phyloP scores from a whole-genome alignment of 1,140 invertebrate species.

The Apis mellifera region Amel_HAv3.1 CM009940.2:9327001-9327500 shows the following conservation, averaged over 20 bases:
- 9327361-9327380: too few species aligned
- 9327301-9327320: not conserved
- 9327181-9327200: conserved; percentile 19
- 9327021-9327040: too few species aligned
- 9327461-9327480: conserved; percentile 9
- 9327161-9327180: not conserved
- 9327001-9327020: too few species aligned
- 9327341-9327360: not conserved
- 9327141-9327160: too few species aligned
- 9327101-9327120: not conserved
- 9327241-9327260: not conserved
- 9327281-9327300: not conserved
- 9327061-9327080: not conserved
- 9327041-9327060: conserved; percentile 11
- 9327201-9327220: not conserved
- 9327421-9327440: too few species aligned
- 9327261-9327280: not conserved
- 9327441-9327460: too few species aligned
- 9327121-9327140: not conserved
- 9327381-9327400: too few species aligned
- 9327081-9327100: conserved; percentile 3
- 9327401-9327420: too few species aligned
- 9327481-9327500: conserved; percentile 61
- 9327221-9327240: not conserved
- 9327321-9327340: too few species aligned